phyloP scores from a whole-genome alignment of 2,888 invertebrate genomes.

The Brassicogethes aeneus region DNA sequence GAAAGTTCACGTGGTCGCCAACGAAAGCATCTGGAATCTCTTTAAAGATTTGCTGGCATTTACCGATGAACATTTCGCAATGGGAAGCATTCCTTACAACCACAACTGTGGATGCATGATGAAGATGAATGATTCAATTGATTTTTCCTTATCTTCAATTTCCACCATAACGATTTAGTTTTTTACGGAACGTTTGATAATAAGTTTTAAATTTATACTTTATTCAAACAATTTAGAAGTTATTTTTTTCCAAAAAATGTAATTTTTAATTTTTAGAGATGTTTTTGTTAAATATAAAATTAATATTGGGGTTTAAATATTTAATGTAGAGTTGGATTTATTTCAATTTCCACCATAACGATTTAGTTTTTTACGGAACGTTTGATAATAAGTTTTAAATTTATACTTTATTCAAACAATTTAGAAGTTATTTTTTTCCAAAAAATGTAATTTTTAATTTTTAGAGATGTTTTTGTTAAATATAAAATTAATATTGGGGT shows the following conservation, averaged over 20 bases:
- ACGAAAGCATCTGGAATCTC: slow-evolving; percentile 46
- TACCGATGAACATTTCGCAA: slow-evolving; percentile 49
- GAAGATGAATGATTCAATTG: slow-evolving; percentile 35
- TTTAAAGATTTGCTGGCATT: slow-evolving; percentile 53
- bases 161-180: slow-evolving; percentile 31
- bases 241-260: neutral
- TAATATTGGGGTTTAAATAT: slow-evolving; percentile 13
- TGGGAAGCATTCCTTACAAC: slow-evolving; percentile 39
- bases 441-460: slow-evolving; percentile 6
- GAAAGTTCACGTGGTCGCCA: slow-evolving; percentile 56
- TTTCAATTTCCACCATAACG: slow-evolving; percentile 24
- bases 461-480: slow-evolving; percentile 24
- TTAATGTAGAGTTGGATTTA: too few relatives aligned
- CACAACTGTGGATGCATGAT: slow-evolving; percentile 31
- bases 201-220: too few relatives aligned
- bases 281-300: slow-evolving; percentile 23
- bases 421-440: slow-evolving; percentile 3
- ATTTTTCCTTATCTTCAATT: slow-evolving; percentile 24
- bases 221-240: slow-evolving; percentile 3
- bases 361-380: too few relatives aligned
- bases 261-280: slow-evolving; percentile 14
- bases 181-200: too few relatives aligned
- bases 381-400: too few relatives aligned
- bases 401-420: too few relatives aligned
- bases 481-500: slow-evolving; percentile 17